Evolutionary conservation across 2,888 invertebrate genomes (phyloP), one percentile per base, ranked within the genome.

Genomic region (Himalopsyche kuldschensis): DNA sequence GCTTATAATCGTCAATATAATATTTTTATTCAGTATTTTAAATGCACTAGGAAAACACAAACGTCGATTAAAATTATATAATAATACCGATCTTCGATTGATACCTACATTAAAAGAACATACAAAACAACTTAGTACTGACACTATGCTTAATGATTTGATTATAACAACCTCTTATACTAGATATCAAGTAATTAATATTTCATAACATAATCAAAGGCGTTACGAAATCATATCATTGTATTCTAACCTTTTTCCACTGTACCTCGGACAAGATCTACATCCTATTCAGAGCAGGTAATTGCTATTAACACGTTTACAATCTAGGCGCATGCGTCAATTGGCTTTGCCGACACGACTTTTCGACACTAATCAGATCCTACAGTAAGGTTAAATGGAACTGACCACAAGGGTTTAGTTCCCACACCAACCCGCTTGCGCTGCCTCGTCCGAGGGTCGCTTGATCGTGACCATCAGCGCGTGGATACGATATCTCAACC

Each of bases 401-500:
- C 55, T 55, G 55, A 55, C 55, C 55, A 24, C 55, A 55, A 55
- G 55, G 55, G 55, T 55, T 55, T 55, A 55, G 55, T 55, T 55
- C 55, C 55, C 55, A 55, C 55, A 55, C 55, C 55, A 55, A 24
- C 55, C 55, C 55, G 55, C 41, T 41, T 15, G 41, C 41, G 41
- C 24, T 55, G 55, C 55, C 55, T 55, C 24, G 55, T 17, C 75
- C 75, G 41, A n/a, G 75, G 80, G 80, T 75, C 80, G 20, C 31
- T 17, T 11, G 48, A 30, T 80, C 80, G 80, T 80, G 80, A 80
- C 75, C 47, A 48, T n/a, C 75, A 75, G 80, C 80, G 80, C 80
- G 80, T 80, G 80, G 80, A 80, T 80, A 80, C 47, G 31, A 55
- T 80, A 55, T 55, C 55, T 55, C 55, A 55, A 55, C 55, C n/a